These are phyloP conservation scores for Drosophila watanabei DNA, from an alignment of 1,140 invertebrate species.

Conservation along the genomic window DNA sequence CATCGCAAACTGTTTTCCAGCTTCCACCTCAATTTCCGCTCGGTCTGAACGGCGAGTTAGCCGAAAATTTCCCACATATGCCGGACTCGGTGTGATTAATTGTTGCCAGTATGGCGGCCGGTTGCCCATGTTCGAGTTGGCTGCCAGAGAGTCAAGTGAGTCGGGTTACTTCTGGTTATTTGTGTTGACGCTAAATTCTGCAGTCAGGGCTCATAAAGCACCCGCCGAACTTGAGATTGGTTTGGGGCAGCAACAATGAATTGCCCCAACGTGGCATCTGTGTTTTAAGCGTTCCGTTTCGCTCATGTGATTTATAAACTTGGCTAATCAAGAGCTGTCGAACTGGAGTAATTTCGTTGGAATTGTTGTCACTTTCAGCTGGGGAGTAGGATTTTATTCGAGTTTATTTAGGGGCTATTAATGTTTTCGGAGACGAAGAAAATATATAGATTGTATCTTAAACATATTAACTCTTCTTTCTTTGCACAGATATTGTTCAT, in stretches of 20 bases:
- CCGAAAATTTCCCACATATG: conserved; percentile 80
- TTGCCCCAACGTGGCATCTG: conserved; percentile 16
- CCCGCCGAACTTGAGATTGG: conserved; percentile 31
- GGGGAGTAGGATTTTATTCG: neutral
- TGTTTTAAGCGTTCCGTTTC: conserved; percentile 22
- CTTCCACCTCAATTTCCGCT: conserved; percentile 28
- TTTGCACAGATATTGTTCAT: neutral
- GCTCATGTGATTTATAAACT: conserved; percentile 43
- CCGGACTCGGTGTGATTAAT: conserved; percentile 75
- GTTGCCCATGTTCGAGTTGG: conserved; percentile 29
- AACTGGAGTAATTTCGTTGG: conserved; percentile 26
- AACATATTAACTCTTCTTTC: neutral
- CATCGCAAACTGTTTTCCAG: conserved; percentile 77
- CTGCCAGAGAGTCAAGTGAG: conserved; percentile 31
- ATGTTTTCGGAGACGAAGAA: neutral
- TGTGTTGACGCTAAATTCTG: conserved; percentile 69
- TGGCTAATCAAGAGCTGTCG: conserved; percentile 42
- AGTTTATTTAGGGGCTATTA: conserved; percentile 5
- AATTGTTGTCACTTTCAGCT: conserved; percentile 16
- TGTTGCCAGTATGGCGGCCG: conserved; percentile 52
- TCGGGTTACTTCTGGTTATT: conserved; percentile 50
- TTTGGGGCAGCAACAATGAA: conserved; percentile 12
- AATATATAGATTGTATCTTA: neutral
- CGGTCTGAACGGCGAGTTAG: conserved; percentile 29
- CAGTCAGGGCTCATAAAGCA: conserved; percentile 64